A percentile compares a stretch with the other conserved stretches of the same genome.
Evolutionary conservation across 2,797 vertebrate species (phyloP).

Genomic region (Menidia menidia): DNA sequence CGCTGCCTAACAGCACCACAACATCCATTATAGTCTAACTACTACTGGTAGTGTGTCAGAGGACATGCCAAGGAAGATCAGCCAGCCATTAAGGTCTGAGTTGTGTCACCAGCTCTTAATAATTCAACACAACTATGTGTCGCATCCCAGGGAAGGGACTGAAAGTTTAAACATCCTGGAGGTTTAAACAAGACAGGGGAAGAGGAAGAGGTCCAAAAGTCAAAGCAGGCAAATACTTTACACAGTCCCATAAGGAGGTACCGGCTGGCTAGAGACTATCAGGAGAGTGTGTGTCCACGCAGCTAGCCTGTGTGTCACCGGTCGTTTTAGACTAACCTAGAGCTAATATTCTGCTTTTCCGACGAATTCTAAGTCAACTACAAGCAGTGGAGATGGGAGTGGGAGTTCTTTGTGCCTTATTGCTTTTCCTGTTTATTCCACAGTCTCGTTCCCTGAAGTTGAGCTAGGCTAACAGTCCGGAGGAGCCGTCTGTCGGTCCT

Average conservation of each 20-base stretch:
- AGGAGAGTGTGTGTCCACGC: conserved; percentile 39
- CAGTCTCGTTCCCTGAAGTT: conserved; percentile 78
- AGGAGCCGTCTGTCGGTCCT: conserved; percentile 80
- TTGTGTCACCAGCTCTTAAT: conserved; percentile 66
- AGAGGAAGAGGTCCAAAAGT: conserved; percentile 59
- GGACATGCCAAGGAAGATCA: conserved; percentile 77
- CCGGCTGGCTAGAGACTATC: conserved; percentile 51
- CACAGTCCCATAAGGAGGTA: conserved; percentile 54
- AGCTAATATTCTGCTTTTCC: conserved; percentile 46
- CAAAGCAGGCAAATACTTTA: conserved; percentile 74
- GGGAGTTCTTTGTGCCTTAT: conserved; percentile 79
- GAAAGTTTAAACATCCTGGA: conserved; percentile 67
- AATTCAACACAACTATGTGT: conserved; percentile 69
- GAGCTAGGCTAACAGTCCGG: conserved; percentile 81
- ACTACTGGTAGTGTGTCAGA: conserved; percentile 75
- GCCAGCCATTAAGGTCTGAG: conserved; percentile 56
- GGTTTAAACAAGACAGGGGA: conserved; percentile 47
- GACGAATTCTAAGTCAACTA: conserved; percentile 55
- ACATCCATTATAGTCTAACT: conserved; percentile 78
- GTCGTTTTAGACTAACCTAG: conserved; percentile 26
- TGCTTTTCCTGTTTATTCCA: conserved; percentile 80
- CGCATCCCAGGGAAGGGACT: conserved; percentile 56
- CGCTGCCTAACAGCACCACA: conserved; percentile 80
- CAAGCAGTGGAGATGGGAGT: conserved; percentile 61
- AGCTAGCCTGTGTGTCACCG: conserved; percentile 38